Evolutionary conservation across 2,888 invertebrate genomes (phyloP).

Genomic region (Zootermopsis nevadensis): DNA sequence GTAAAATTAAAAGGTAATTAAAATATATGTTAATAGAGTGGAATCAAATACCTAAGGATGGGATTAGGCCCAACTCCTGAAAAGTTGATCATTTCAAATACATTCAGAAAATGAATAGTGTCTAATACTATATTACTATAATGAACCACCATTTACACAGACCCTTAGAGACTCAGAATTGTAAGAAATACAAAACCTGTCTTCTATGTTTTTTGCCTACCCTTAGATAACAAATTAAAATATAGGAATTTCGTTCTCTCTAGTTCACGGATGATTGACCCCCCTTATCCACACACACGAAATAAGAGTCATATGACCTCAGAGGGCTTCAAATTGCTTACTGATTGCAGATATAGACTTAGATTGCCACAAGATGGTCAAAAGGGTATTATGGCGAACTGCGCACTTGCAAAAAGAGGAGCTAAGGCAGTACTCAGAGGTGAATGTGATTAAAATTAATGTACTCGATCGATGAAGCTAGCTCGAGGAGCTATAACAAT

Average conservation of each 20-base stretch:
- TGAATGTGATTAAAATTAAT: conserved; percentile 35
- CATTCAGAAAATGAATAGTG: no score
- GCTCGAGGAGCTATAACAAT: neutral
- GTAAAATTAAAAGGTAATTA: no score
- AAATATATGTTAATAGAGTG: no score
- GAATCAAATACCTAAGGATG: no score
- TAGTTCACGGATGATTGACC: neutral
- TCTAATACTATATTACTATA: no score
- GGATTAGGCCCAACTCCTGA: no score
- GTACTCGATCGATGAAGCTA: conserved; percentile 7
- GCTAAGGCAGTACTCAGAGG: neutral
- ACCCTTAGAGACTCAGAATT: no score
- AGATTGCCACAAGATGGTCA: conserved; percentile 3
- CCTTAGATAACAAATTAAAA: neutral
- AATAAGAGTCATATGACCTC: neutral
- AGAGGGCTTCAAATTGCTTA: conserved; percentile 17
- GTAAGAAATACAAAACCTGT: no score
- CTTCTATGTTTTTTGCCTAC: neutral
- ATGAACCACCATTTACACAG: no score
- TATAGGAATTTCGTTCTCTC: neutral
- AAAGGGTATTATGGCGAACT: neutral
- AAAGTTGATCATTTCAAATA: no score
- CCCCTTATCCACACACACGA: neutral
- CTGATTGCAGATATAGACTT: neutral
- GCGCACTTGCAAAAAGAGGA: neutral